Base-by-base conservation (phyloP, 2,888 invertebrate genomes). In the Stenolophus ochropezus region DNA sequence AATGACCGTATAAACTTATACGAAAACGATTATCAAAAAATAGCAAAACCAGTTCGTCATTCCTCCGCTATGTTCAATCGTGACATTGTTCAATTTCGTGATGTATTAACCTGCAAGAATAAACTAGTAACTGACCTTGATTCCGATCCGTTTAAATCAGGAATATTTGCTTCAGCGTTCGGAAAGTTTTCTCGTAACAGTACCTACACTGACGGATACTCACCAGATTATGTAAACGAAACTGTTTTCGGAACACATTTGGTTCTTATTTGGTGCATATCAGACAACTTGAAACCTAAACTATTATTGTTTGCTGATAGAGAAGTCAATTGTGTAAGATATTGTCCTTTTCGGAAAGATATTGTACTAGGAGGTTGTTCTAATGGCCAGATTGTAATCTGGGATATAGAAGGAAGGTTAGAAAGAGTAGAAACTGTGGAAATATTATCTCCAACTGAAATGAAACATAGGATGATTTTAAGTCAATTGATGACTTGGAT, bases 181-280 rank as follows among this genome's bases (percentile, higher is more conserved):
- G 90, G 93, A 47, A 75, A 18, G 11, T n/a, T 5, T 2, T 20
- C 51, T 5, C 47, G 6, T 11, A 53, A 33, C 27, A 27, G 18
- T 3, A 18, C 6, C 1, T 20, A 16, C 14, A 18, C 27, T 16
- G 16, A 14, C 0, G 18, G 2, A 8, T 3, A 23, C 1, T 6
- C 2, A 1, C n/a, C 27, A 23, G 69, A 86, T 89, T 91, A 87
- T 85, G 85, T 87, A 2, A 56, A 83, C 11, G 84, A 84, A 85
- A 91, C 92, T 0, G 91, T 92, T 0, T 91, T 93, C 79, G 92
- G 92, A 2, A 87, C 91, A 1, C 94, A 94, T 87, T 92, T 93
- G 0, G 93, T 95, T 0, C 89, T 95, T 82, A 90, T 95, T 84
- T 96, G 96, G 95, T 94, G 94, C 84, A 93, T 94, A 83, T 90